A percentile compares a stretch with the other conserved stretches of the same genome.
phyloP scores from a whole-genome alignment of 1,140 invertebrate genomes.

The Pissodes strobi region DNA sequence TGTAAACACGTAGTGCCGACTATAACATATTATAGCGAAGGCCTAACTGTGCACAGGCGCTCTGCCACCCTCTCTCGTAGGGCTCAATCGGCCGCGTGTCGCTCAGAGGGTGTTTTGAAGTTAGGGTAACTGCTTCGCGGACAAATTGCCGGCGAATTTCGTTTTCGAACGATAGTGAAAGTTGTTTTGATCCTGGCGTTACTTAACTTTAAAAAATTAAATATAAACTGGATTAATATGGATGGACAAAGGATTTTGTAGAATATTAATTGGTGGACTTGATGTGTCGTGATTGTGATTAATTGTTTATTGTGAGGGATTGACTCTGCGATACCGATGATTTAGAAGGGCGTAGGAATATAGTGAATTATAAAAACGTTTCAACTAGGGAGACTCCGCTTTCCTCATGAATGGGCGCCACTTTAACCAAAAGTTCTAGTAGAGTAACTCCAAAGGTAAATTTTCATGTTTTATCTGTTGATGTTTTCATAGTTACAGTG shows the following conservation, averaged over 20 bases:
- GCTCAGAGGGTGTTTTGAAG: conserved; percentile 38
- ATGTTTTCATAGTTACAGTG: too few species aligned
- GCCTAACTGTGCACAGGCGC: conserved; percentile 19
- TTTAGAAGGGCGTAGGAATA: not conserved
- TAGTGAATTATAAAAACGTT: not conserved
- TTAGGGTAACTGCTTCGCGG: not conserved
- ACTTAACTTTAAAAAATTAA: too few species aligned
- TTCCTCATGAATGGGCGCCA: conserved; percentile 55
- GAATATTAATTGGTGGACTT: too few species aligned
- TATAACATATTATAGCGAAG: too few species aligned
- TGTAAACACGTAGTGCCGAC: conserved; percentile 23
- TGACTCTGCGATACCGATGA: not conserved
- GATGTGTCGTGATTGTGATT: not conserved
- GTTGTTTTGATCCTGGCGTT: conserved; percentile 23
- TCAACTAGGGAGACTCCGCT: not conserved
- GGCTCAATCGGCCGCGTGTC: conserved; percentile 24
- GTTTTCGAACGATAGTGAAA: conserved; percentile 20
- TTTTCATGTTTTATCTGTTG: too few species aligned
- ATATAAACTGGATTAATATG: too few species aligned
- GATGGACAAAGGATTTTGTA: too few species aligned
- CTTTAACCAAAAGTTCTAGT: conserved; percentile 52
- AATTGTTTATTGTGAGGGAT: not conserved
- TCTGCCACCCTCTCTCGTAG: conserved; percentile 11
- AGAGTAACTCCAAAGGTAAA: conserved; percentile 45
- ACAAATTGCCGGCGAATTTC: conserved; percentile 1